A percentile compares a stretch with the other conserved stretches of the same genome.
phyloP scores from a whole-genome alignment of 1,140 invertebrate genomes.

The Brachionus manjavacas region DNA sequence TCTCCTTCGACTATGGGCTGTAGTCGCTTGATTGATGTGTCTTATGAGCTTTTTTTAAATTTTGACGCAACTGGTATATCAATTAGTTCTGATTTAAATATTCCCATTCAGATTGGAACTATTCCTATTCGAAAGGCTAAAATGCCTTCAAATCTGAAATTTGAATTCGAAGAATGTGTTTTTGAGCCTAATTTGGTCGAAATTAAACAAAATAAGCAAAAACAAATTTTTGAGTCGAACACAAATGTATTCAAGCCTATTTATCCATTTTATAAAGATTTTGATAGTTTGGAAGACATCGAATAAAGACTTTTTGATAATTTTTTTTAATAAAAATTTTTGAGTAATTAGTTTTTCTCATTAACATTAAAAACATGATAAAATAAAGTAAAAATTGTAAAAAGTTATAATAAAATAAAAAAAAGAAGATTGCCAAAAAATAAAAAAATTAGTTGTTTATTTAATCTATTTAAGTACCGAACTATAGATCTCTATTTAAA shows the following conservation, averaged over 20 bases:
- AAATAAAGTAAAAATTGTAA: not conserved
- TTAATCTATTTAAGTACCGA: too few species aligned
- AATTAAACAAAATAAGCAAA: not conserved
- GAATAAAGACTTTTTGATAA: too few species aligned
- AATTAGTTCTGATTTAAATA: not conserved
- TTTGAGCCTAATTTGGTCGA: not conserved
- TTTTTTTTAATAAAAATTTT: not conserved
- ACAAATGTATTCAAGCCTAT: conserved; percentile 15
- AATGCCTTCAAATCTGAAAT: not conserved
- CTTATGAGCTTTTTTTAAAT: conserved; percentile 18
- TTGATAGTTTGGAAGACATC: not conserved
- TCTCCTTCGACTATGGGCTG: not conserved
- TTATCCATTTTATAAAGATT: conserved; percentile 37
- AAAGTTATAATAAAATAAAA: too few species aligned
- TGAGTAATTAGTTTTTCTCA: not conserved
- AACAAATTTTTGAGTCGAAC: conserved; percentile 25
- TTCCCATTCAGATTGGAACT: conserved; percentile 17
- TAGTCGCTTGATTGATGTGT: not conserved
- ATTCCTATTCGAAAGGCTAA: not conserved
- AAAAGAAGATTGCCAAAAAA: too few species aligned
- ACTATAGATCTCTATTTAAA: too few species aligned
- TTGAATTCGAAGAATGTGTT: not conserved
- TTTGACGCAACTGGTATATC: conserved; percentile 15
- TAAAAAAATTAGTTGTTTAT: too few species aligned
- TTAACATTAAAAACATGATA: not conserved